Percentiles rank a stretch among this genome's conserved stretches.
These are phyloP conservation scores for Etia nguti DNA, from an alignment of 2,113 vertebrate species.

Conservation along the genomic window DNA sequence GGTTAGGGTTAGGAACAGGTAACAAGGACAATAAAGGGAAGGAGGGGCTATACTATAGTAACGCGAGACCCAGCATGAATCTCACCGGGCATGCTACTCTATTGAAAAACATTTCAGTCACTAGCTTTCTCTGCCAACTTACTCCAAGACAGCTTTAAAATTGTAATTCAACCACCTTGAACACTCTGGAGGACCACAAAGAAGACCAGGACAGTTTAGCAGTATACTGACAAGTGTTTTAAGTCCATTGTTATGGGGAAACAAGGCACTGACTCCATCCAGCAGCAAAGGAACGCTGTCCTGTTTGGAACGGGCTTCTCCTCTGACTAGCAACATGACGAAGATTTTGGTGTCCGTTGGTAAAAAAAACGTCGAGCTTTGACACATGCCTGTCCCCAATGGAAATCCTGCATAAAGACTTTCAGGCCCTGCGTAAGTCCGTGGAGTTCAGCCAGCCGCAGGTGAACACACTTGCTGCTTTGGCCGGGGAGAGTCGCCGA, in stretches of 20 bases:
- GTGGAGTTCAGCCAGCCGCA: neutral
- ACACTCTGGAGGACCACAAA: neutral
- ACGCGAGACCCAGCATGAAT: neutral
- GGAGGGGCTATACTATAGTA: accelerated
- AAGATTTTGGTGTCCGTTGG: neutral
- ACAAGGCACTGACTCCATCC: neutral
- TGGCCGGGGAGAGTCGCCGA: accelerated
- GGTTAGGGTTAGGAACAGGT: neutral
- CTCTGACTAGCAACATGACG: neutral
- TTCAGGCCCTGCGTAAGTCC: neutral
- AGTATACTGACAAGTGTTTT: neutral
- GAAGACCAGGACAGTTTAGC: neutral
- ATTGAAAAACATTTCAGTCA: neutral
- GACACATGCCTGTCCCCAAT: neutral
- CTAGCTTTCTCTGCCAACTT: neutral
- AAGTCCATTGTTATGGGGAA: neutral
- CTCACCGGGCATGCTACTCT: accelerated
- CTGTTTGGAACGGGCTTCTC: neutral
- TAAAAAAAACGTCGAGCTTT: neutral
- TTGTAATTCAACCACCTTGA: neutral
- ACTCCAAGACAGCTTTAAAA: neutral
- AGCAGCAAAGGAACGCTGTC: neutral
- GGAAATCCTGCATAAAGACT: neutral
- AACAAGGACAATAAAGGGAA: neutral
- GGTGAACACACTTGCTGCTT: neutral